A percentile compares a stretch with the other conserved stretches of the same genome.
Evolutionary conservation across 2,888 invertebrate genomes (phyloP).

Genomic region (Conus canariensis): DNA sequence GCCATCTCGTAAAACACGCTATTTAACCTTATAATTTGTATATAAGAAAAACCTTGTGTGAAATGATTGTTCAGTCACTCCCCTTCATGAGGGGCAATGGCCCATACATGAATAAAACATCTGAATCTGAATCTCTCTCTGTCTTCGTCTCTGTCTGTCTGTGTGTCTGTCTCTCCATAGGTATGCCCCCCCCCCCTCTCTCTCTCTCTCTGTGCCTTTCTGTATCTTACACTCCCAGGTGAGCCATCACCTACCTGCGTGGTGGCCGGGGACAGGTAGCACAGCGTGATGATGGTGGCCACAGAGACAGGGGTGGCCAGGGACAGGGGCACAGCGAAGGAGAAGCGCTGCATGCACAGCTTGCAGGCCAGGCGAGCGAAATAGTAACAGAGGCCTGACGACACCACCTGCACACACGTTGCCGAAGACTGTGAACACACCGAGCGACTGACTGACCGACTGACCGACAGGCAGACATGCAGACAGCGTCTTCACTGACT

Average conservation of each 20-base stretch:
- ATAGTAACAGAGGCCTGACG: constrained; percentile 79
- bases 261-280: constrained; percentile 49
- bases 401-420: constrained; percentile 66
- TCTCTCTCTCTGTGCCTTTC: not conserved
- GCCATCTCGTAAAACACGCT: too few relatives aligned
- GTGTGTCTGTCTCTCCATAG: not conserved
- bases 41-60: too few relatives aligned
- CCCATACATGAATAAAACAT: not conserved
- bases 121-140: not conserved
- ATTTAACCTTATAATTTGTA: too few relatives aligned
- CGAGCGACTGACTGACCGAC: not conserved
- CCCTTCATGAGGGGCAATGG: too few relatives aligned
- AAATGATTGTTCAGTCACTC: too few relatives aligned
- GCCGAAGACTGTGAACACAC: not conserved
- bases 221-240: too few relatives aligned
- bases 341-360: constrained; percentile 78
- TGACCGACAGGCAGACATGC: not conserved
- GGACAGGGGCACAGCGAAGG: constrained; percentile 78
- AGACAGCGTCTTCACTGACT: not conserved
- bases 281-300: constrained; percentile 57
- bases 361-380: constrained; percentile 80
- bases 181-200: not conserved
- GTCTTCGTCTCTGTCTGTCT: not conserved
- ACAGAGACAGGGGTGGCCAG: constrained; percentile 77
- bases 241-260: constrained; percentile 34